Evolutionary conservation across 2,888 invertebrate genomes (phyloP).

Genomic region (Brachynemurus nebulosus): DNA sequence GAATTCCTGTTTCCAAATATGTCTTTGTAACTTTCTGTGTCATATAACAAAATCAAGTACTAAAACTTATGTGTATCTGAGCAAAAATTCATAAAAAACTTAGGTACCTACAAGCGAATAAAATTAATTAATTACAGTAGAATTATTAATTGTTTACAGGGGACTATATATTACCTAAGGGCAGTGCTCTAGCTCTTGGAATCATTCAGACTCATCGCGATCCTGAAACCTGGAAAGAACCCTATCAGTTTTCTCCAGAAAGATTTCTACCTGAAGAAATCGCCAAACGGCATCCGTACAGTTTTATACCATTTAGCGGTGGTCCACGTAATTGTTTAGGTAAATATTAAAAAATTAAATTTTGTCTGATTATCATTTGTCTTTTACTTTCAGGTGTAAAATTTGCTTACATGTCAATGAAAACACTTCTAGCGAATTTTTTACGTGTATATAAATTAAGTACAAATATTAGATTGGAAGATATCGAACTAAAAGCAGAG

Average conservation of each 20-base stretch:
- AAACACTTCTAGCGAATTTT: slow-evolving; percentile 28
- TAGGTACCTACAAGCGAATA: too few relatives aligned
- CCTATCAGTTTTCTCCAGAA: slow-evolving; percentile 42
- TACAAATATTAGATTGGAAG: slow-evolving; percentile 22
- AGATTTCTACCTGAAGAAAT: slow-evolving; percentile 39
- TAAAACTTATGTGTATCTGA: too few relatives aligned
- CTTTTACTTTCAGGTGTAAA: neutral
- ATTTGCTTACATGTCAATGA: slow-evolving; percentile 26
- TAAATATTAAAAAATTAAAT: too few relatives aligned
- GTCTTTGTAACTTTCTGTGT: neutral
- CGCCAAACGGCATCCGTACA: slow-evolving; percentile 32
- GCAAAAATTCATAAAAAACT: too few relatives aligned
- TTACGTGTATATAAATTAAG: slow-evolving; percentile 27
- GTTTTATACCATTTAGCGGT: slow-evolving; percentile 35
- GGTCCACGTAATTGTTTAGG: slow-evolving; percentile 39
- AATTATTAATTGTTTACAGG: slow-evolving; percentile 24
- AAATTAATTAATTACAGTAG: too few relatives aligned
- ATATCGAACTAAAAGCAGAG: slow-evolving; percentile 21
- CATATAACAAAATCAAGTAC: too few relatives aligned
- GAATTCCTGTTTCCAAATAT: neutral
- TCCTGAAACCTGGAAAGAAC: slow-evolving; percentile 40
- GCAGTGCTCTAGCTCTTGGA: slow-evolving; percentile 32
- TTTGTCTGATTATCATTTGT: neutral
- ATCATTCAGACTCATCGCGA: slow-evolving; percentile 36
- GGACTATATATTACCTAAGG: slow-evolving; percentile 33